Evolutionary conservation across 2,797 vertebrate species (phyloP).

Genomic region (Myotis myotis): DNA sequence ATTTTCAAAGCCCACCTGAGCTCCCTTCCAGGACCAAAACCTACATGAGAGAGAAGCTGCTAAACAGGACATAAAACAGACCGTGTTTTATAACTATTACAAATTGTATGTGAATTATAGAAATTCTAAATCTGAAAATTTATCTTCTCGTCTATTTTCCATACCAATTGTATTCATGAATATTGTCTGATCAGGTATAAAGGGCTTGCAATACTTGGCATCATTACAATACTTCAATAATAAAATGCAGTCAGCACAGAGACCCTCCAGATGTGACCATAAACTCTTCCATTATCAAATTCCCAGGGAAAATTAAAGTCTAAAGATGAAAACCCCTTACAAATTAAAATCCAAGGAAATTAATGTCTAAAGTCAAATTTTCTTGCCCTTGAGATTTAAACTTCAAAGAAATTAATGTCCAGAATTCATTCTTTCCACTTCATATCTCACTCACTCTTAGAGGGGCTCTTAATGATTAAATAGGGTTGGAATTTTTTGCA

Average conservation of each 20-base stretch:
- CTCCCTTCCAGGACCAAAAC: background rate
- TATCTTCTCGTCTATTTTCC: background rate
- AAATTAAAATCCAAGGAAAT: constrained; percentile 10
- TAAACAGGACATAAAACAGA: background rate
- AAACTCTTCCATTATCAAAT: background rate
- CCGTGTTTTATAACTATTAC: background rate
- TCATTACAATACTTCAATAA: background rate
- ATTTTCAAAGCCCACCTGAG: background rate
- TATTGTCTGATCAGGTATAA: background rate
- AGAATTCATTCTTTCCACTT: constrained; percentile 22
- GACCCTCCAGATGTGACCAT: background rate
- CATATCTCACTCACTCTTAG: background rate
- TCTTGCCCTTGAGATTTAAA: constrained; percentile 43
- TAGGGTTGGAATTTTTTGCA: background rate
- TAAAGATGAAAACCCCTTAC: constrained; percentile 4
- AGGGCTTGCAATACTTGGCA: background rate
- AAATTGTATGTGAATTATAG: background rate
- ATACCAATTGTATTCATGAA: background rate
- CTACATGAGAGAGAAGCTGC: background rate
- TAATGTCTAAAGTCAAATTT: background rate
- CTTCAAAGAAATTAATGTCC: constrained; percentile 6
- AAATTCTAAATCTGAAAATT: constrained; percentile 34
- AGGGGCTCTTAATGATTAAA: background rate
- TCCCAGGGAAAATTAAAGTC: background rate
- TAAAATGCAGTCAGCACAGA: background rate